phyloP scores from a whole-genome alignment of 1,140 invertebrate species.

The Megalonaias nervosa region DNA sequence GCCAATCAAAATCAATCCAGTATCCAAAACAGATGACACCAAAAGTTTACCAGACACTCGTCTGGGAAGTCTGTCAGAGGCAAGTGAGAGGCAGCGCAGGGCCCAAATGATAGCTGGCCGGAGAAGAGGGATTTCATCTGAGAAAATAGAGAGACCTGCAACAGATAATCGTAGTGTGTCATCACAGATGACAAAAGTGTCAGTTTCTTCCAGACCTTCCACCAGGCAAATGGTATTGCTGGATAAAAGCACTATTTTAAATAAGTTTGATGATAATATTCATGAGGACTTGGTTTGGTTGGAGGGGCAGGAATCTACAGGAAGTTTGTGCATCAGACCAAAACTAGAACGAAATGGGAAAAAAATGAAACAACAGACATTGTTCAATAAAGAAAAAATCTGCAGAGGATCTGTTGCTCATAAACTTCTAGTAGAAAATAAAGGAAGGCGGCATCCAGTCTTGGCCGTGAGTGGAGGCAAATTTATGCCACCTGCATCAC shows the following conservation, averaged over 20 bases:
- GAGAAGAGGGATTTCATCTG: slow-evolving; percentile 16
- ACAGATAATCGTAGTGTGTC: slow-evolving; percentile 33
- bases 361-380: slow-evolving; percentile 31
- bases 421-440: slow-evolving; percentile 41
- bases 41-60: not conserved
- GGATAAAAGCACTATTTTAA: slow-evolving; percentile 57
- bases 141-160: slow-evolving; percentile 28
- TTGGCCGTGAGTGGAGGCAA: slow-evolving; percentile 58
- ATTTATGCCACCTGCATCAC: slow-evolving; percentile 42
- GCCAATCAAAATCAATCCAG: slow-evolving; percentile 56
- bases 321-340: slow-evolving; percentile 56
- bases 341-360: slow-evolving; percentile 15
- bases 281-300: slow-evolving; percentile 55
- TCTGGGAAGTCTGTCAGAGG: not conserved
- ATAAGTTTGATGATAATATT: slow-evolving; percentile 45
- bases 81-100: not conserved
- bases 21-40: slow-evolving; percentile 1
- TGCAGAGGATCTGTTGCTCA: slow-evolving; percentile 61
- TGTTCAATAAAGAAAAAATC: slow-evolving; percentile 57
- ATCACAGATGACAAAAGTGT: slow-evolving; percentile 28
- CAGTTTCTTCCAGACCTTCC: slow-evolving; percentile 23
- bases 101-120: not conserved
- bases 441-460: slow-evolving; percentile 32
- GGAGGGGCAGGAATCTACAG: slow-evolving; percentile 53
- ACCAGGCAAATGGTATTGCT: slow-evolving; percentile 50